Evolutionary conservation across 2,888 invertebrate species (phyloP), one percentile per base, ranked within the genome.

Genomic region (Cryptosula pallasiana): DNA sequence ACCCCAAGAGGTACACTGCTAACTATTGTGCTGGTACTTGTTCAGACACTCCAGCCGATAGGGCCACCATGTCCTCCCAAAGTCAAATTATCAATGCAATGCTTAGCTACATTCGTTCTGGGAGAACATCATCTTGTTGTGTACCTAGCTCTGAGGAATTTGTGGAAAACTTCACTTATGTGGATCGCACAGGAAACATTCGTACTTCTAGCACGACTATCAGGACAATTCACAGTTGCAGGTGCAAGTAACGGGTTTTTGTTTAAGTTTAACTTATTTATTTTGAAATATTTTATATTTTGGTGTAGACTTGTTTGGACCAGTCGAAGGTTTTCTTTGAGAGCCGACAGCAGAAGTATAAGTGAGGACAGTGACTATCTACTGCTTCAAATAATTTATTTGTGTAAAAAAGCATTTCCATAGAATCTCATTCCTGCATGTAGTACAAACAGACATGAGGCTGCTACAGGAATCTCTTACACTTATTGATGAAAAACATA

Each of bases 11-110:
- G 78, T 98, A 96, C 87, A 92, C 93, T 81, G 96, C 97, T 9
- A 94, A 94, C 86, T 95, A 95, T 87, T 98, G 98, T 87, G 90
- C 93, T 72, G 96, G 98, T 5, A 94, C 95, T 79, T 98, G 98
- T 84, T 91, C 92, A 27, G n/a, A 27, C 32, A 3, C 63, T 2
- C 20, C 63, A 2, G 29, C 63, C 3, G 32, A 63, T 13, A 20
- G 63, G 9, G 25, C 20, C 13, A 63, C 32, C 29, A 63, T 63
- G 63, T 32, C 32, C 63, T 63, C 63, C 3, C 20, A 63, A 9
- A 63, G 9, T 63, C 63, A 32, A 16, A 27, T 63, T 13, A 20
- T 63, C 5, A 34, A 63, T n/a, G 27, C 63, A 2, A 63, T 63
- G 63, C 34, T 63, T 5, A 27, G 5, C 25, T 25, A 63, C 13